These are phyloP conservation scores for Rhaphigaster nebulosa DNA, from an alignment of 2,888 invertebrate species.

Conservation along the genomic window DNA sequence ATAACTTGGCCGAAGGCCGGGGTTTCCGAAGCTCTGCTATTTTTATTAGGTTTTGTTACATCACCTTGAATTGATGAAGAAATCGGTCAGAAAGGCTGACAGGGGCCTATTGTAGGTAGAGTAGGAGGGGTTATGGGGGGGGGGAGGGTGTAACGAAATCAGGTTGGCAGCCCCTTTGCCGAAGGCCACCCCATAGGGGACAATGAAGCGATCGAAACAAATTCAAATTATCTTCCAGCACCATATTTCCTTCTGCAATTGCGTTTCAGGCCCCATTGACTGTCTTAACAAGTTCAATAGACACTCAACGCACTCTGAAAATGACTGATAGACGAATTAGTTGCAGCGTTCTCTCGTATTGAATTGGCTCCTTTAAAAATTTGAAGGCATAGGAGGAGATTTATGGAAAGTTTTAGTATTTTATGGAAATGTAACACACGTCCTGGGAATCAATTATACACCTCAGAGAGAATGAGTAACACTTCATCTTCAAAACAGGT, in stretches of 20 bases:
- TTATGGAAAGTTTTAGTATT: no score
- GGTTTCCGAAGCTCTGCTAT: not conserved
- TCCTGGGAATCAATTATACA: no score
- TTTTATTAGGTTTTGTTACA: conserved; percentile 3
- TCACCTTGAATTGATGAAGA: conserved; percentile 33
- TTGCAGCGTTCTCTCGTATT: not conserved
- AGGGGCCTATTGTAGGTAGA: conserved; percentile 41
- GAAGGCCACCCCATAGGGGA: not conserved
- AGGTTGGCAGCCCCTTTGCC: not conserved
- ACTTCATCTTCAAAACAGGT: no score
- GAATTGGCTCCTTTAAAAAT: not conserved
- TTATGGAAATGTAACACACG: no score
- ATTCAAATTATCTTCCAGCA: conserved; percentile 27
- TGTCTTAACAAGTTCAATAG: not conserved
- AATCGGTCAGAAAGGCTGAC: conserved; percentile 30
- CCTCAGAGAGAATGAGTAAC: no score
- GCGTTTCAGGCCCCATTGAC: conserved; percentile 14
- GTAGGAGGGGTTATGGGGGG: not conserved
- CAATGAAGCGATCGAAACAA: conserved; percentile 4
- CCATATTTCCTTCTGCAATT: conserved; percentile 46
- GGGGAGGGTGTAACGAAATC: not conserved
- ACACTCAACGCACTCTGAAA: not conserved
- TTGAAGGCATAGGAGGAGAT: no score
- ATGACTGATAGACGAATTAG: not conserved
- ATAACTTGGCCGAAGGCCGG: no score